phyloP scores from a whole-genome alignment of 2,113 vertebrate species.

The Barbus barbus region DNA sequence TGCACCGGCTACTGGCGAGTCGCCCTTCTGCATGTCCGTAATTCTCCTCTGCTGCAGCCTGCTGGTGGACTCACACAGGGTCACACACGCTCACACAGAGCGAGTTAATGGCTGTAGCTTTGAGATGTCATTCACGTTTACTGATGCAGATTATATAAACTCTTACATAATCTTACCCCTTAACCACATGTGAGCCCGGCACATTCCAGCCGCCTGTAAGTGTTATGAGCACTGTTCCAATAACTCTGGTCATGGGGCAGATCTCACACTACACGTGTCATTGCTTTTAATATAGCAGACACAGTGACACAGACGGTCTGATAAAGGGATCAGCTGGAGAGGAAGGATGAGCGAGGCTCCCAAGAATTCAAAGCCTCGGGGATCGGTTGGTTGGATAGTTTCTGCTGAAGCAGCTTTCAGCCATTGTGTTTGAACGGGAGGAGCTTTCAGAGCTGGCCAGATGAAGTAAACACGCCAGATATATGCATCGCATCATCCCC shows the following conservation, averaged over 20 bases:
- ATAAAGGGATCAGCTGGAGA: conserved; percentile 42
- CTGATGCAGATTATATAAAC: conserved; percentile 78
- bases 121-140: conserved; percentile 68
- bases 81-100: conserved; percentile 31
- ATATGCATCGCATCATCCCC: conserved; percentile 43
- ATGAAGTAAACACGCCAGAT: conserved; percentile 46
- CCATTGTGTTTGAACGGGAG: conserved; percentile 4
- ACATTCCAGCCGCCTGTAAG: conserved; percentile 65
- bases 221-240: conserved; percentile 64
- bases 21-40: conserved; percentile 2
- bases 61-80: conserved; percentile 55
- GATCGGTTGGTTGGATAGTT: conserved; percentile 39
- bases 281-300: conserved; percentile 41
- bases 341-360: background rate
- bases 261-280: conserved; percentile 61
- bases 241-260: conserved; percentile 62
- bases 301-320: conserved; percentile 31
- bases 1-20: background rate
- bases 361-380: conserved; percentile 24
- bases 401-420: background rate
- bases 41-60: conserved; percentile 54
- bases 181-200: conserved; percentile 71
- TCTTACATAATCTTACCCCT: conserved; percentile 77
- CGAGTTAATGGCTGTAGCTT: conserved; percentile 56
- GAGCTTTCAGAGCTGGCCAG: conserved; percentile 9